phyloP scores from a whole-genome alignment of 2,797 vertebrate species.

The Eutrigla gurnardus region DNA sequence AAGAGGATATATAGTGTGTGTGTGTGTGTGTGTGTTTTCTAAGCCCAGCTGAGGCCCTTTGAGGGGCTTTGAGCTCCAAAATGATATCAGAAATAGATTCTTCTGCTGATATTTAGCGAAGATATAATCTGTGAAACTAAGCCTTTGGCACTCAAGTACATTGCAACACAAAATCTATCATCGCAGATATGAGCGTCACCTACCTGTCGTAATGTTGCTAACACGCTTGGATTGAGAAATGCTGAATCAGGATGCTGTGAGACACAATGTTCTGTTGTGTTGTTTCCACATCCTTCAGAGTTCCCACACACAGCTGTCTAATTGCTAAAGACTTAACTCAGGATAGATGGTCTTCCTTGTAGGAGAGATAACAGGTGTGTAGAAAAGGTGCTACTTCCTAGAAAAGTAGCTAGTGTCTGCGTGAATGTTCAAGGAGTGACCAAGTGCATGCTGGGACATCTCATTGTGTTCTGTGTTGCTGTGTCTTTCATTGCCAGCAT shows the following conservation, averaged over 20 bases:
- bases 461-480: slow-evolving; percentile 24
- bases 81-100: slow-evolving; percentile 15
- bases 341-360: slow-evolving; percentile 6
- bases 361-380: neutral
- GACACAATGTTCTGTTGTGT: slow-evolving; percentile 11
- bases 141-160: neutral
- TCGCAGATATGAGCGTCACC: slow-evolving; percentile 17
- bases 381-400: neutral
- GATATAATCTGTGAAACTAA: slow-evolving; percentile 20
- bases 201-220: neutral
- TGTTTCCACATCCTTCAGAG: slow-evolving; percentile 16
- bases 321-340: slow-evolving; percentile 22
- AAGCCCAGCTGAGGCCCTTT: slow-evolving; percentile 19
- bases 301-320: slow-evolving; percentile 49
- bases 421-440: slow-evolving; percentile 26
- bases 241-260: slow-evolving; percentile 26
- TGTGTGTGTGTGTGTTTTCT: slow-evolving; percentile 1
- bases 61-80: slow-evolving; percentile 17
- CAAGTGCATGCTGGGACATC: slow-evolving; percentile 26
- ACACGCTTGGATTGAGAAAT: slow-evolving; percentile 22
- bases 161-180: neutral
- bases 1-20: slow-evolving; percentile 2
- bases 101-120: slow-evolving; percentile 10
- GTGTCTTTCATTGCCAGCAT: slow-evolving; percentile 21
- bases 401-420: neutral